These are phyloP conservation scores for Caenorhabditis elegans DNA, from an alignment of 1,140 invertebrate genomes.

Conservation along the genomic window DNA sequence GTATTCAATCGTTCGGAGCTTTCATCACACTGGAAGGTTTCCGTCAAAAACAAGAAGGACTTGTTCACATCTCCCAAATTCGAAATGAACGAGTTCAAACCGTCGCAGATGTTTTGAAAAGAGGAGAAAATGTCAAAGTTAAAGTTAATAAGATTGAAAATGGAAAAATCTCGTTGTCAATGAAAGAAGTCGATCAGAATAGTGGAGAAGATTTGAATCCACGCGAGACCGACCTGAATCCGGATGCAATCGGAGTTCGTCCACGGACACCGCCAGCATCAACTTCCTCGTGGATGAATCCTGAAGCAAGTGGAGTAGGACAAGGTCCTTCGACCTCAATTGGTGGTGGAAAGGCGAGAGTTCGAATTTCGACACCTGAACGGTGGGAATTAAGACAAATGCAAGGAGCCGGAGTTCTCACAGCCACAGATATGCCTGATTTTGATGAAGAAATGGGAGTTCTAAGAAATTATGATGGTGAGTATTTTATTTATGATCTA, in stretches of 20 bases:
- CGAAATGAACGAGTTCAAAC: constrained; percentile 88
- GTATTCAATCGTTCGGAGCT: constrained; percentile 93
- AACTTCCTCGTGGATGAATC: constrained; percentile 58
- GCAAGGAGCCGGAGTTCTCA: constrained; percentile 67
- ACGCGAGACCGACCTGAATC: constrained; percentile 67
- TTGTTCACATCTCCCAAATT: constrained; percentile 93
- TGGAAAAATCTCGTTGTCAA: constrained; percentile 91
- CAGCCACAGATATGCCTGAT: constrained; percentile 69
- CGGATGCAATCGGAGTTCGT: constrained; percentile 52
- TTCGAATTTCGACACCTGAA: constrained; percentile 93
- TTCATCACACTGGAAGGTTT: constrained; percentile 94
- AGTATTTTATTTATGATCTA: constrained; percentile 51
- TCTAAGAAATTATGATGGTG: constrained; percentile 68
- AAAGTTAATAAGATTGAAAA: constrained; percentile 83
- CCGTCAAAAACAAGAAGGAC: constrained; percentile 82
- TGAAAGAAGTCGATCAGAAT: constrained; percentile 95
- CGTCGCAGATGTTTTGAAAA: constrained; percentile 87
- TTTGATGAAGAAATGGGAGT: constrained; percentile 71
- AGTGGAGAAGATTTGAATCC: constrained; percentile 93
- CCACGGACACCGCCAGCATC: constrained; percentile 78
- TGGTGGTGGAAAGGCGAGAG: constrained; percentile 60
- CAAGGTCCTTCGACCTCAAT: neutral
- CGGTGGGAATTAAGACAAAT: constrained; percentile 74
- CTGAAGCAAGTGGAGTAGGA: constrained; percentile 24
- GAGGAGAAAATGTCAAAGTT: constrained; percentile 80